Evolutionary conservation across 2,797 vertebrate species (phyloP).

Genomic region (Eospalax fontanierii): DNA sequence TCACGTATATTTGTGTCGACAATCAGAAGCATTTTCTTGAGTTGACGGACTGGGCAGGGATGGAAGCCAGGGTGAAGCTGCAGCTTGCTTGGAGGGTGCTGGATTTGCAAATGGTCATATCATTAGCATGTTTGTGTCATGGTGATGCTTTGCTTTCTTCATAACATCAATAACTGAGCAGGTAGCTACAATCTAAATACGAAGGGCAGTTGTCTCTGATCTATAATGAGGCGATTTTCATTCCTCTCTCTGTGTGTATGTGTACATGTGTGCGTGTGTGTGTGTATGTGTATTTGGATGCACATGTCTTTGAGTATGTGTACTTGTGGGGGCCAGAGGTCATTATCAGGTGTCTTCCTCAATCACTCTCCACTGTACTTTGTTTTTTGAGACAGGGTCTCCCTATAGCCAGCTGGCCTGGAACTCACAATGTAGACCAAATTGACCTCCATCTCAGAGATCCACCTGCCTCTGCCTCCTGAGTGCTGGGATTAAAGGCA

Average conservation of each 20-base stretch:
- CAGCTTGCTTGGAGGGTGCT: neutral
- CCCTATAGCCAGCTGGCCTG: too few species aligned
- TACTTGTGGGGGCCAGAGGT: neutral
- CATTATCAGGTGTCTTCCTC: neutral
- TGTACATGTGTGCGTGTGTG: neutral
- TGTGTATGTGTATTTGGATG: neutral
- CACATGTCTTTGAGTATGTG: neutral
- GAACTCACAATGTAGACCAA: too few species aligned
- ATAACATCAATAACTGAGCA: neutral
- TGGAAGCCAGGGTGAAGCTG: neutral
- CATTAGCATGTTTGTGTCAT: neutral
- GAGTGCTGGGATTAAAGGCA: too few species aligned
- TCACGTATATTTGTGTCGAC: neutral
- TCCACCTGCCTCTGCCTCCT: too few species aligned
- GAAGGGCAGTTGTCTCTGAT: neutral
- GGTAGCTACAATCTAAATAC: neutral
- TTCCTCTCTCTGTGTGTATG: neutral
- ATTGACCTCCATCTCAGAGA: too few species aligned
- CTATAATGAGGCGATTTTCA: constrained; percentile 19
- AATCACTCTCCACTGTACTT: neutral
- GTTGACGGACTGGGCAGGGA: constrained; percentile 56
- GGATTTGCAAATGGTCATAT: neutral
- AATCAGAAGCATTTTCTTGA: neutral
- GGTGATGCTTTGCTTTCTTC: neutral
- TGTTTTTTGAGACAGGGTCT: too few species aligned